phyloP scores from a whole-genome alignment of 1,140 invertebrate species.

The Bombus superbus region DNA sequence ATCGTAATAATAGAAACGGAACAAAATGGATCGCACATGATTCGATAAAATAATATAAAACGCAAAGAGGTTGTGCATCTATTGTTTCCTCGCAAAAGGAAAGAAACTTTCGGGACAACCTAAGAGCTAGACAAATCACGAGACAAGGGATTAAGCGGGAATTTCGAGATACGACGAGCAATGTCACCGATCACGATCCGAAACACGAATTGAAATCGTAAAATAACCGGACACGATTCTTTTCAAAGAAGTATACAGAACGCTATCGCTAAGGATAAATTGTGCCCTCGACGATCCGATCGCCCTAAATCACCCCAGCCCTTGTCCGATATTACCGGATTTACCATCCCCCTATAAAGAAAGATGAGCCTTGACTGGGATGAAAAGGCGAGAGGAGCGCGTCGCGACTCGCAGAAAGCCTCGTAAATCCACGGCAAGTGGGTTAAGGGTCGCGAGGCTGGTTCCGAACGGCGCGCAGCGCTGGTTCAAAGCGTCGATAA shows the following conservation, averaged over 20 bases:
- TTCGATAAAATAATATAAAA: too few relatives aligned
- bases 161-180: neutral
- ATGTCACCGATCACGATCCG: neutral
- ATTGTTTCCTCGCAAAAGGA: too few relatives aligned
- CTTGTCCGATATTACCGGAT: neutral
- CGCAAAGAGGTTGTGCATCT: too few relatives aligned
- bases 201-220: too few relatives aligned
- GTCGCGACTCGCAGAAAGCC: neutral
- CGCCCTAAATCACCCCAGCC: neutral
- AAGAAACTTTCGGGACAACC: too few relatives aligned
- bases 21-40: too few relatives aligned
- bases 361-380: neutral
- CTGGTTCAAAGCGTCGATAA: conserved; percentile 23
- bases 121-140: neutral
- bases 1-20: too few relatives aligned
- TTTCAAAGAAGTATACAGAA: neutral
- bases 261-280: neutral
- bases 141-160: neutral
- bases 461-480: neutral
- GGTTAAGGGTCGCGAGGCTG: conserved; percentile 22
- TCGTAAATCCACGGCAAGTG: conserved; percentile 6
- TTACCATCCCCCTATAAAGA: neutral
- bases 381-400: neutral
- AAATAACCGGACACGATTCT: neutral
- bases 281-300: neutral